phyloP scores from a whole-genome alignment of 2,797 vertebrate species.

The Sphenopsis melanotis region DNA sequence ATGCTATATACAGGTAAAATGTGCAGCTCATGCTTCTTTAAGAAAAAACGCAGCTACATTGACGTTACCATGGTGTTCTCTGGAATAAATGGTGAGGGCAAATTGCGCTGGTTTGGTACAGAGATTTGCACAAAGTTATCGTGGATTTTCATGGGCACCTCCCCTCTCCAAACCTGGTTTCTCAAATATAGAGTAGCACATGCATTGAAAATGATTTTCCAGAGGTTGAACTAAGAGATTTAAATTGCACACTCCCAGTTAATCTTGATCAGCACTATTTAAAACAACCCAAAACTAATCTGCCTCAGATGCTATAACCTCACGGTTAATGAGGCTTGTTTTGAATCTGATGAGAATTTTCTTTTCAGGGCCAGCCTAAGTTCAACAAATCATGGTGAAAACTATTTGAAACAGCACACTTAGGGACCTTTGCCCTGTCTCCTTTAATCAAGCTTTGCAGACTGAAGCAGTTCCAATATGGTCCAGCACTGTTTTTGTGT shows the following conservation, averaged over 20 bases:
- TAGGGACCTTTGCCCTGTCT: background rate
- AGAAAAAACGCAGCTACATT: background rate
- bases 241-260: constrained; percentile 9
- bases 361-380: background rate
- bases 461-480: background rate
- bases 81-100: background rate
- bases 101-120: background rate
- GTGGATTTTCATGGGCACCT: background rate
- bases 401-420: background rate
- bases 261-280: constrained; percentile 33
- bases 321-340: constrained; percentile 19
- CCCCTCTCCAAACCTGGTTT: background rate
- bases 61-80: background rate
- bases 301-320: background rate
- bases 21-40: background rate
- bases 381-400: constrained; percentile 38
- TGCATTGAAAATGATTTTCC: background rate
- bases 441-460: background rate
- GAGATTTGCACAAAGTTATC: background rate
- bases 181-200: background rate
- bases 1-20: background rate
- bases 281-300: constrained; percentile 17
- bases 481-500: background rate
- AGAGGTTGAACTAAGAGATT: background rate
- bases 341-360: constrained; percentile 39